phyloP scores from a whole-genome alignment of 2,113 vertebrate genomes.

The Amazona vittata region DNA sequence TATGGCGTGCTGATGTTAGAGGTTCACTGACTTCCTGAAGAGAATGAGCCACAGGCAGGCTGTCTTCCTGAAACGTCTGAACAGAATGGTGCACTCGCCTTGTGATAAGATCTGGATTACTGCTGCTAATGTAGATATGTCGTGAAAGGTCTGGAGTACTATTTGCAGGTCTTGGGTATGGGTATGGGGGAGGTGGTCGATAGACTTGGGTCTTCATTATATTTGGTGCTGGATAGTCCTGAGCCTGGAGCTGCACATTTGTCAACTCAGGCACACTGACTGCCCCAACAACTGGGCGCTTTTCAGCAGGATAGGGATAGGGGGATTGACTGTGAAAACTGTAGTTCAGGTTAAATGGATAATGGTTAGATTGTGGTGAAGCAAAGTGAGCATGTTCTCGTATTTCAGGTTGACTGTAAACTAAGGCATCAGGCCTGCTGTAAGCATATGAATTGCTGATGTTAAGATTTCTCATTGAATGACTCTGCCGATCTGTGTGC shows the following conservation, averaged over 20 bases:
- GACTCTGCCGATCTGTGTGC: constrained; percentile 87
- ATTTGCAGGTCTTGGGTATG: constrained; percentile 90
- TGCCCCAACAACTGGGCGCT: constrained; percentile 89
- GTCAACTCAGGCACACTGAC: constrained; percentile 96
- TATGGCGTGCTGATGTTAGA: constrained; percentile 78
- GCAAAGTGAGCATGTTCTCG: constrained; percentile 82
- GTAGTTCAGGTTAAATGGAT: constrained; percentile 88
- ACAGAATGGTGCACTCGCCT: constrained; percentile 95
- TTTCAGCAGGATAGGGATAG: constrained; percentile 87
- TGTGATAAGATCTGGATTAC: constrained; percentile 94
- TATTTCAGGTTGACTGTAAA: constrained; percentile 98
- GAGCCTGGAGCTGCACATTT: constrained; percentile 92
- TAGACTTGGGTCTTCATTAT: constrained; percentile 96
- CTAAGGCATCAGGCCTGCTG: constrained; percentile 91
- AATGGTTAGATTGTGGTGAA: constrained; percentile 78
- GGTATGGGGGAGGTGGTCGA: constrained; percentile 91
- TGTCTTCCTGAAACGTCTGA: constrained; percentile 98
- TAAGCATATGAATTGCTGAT: constrained; percentile 93
- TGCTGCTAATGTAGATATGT: constrained; percentile 92
- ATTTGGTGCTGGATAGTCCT: constrained; percentile 92
- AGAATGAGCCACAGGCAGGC: constrained; percentile 94
- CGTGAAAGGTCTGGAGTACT: constrained; percentile 96
- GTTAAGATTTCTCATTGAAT: constrained; percentile 94
- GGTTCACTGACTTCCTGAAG: constrained; percentile 96
- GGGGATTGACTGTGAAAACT: constrained; percentile 92